phyloP scores from a whole-genome alignment of 1,140 invertebrate genomes.

The Ceratina australensis region DNA sequence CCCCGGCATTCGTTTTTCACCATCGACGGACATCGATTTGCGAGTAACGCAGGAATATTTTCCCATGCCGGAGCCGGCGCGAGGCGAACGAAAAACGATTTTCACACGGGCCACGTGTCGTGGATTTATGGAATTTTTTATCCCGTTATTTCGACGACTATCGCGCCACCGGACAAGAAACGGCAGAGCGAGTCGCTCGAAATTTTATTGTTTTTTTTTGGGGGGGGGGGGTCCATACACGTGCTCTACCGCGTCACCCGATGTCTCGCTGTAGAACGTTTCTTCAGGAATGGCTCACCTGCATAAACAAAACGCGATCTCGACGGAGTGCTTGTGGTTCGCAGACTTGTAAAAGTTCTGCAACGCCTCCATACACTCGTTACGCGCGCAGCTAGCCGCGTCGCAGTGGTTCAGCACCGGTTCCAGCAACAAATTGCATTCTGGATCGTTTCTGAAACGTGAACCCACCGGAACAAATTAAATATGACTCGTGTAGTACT shows the following conservation, averaged over 20 bases:
- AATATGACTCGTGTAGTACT: too few relatives aligned
- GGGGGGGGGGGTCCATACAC: too few relatives aligned
- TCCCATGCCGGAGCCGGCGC: neutral
- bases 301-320: constrained; percentile 95
- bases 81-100: constrained; percentile 17
- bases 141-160: constrained; percentile 15
- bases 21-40: constrained; percentile 7
- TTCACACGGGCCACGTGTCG: constrained; percentile 10
- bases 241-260: neutral
- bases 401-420: constrained; percentile 91
- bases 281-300: constrained; percentile 83
- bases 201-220: neutral
- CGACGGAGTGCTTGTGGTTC: constrained; percentile 88
- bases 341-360: constrained; percentile 91
- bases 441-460: constrained; percentile 85
- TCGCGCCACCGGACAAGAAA: neutral
- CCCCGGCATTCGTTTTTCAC: neutral
- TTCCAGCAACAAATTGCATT: constrained; percentile 87
- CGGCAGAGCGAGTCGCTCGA: neutral
- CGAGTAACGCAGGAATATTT: constrained; percentile 5
- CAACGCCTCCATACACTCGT: constrained; percentile 92
- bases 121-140: constrained; percentile 35
- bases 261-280: too few relatives aligned
- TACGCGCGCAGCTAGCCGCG: constrained; percentile 86
- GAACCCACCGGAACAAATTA: neutral